phyloP scores from a whole-genome alignment of 1,140 invertebrate species.

The Heliconius congener region DNA sequence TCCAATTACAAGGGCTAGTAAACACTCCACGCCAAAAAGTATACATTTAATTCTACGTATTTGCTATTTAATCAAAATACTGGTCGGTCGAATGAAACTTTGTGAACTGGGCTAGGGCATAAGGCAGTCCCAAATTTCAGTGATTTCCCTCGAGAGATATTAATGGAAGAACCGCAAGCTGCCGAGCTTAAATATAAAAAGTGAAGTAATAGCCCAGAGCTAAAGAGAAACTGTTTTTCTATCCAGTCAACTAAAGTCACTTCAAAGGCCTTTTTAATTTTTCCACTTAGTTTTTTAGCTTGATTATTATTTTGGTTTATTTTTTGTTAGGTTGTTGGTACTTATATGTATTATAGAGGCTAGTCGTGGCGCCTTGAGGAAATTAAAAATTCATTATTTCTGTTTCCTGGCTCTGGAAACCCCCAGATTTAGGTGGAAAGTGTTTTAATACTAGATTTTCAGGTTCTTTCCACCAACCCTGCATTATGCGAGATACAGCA shows the following conservation, averaged over 20 bases:
- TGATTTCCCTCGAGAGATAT: conserved; percentile 47
- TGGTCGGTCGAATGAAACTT: conserved; percentile 35
- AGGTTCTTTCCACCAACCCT: too few species aligned
- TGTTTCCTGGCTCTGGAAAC: too few species aligned
- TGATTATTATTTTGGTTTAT: background rate
- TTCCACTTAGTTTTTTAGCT: background rate
- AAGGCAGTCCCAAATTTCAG: conserved; percentile 46
- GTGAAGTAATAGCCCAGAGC: conserved; percentile 38
- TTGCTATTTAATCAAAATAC: conserved; percentile 41
- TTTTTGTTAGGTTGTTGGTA: background rate
- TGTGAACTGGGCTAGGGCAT: conserved; percentile 40
- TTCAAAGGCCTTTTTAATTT: conserved; percentile 12
- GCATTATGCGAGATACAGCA: too few species aligned
- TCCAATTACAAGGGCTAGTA: background rate
- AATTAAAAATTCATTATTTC: too few species aligned
- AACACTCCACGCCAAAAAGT: background rate
- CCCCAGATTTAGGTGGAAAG: too few species aligned
- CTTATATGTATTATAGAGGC: background rate
- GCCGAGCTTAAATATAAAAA: conserved; percentile 44
- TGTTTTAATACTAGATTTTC: too few species aligned
- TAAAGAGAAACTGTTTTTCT: conserved; percentile 39
- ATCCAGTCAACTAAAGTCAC: conserved; percentile 37
- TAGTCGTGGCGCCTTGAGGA: too few species aligned
- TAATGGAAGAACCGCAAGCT: conserved; percentile 41
- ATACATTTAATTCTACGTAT: conserved; percentile 36